Evolutionary conservation across 2,797 vertebrate species (phyloP).

Genomic region (Parauchenoglanis ngamensis): DNA sequence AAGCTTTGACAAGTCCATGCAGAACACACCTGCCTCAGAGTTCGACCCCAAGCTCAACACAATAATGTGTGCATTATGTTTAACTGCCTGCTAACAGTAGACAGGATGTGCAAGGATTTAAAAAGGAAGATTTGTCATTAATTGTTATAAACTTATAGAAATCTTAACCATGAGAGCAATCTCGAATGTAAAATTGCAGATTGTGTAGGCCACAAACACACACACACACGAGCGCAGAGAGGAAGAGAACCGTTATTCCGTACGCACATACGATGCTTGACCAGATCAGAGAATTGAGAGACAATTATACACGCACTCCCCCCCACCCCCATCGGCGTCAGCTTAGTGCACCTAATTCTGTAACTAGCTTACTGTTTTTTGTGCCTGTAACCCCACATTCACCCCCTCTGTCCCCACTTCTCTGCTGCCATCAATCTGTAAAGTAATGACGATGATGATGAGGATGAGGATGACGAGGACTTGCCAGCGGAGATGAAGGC

Average conservation of each 20-base stretch:
- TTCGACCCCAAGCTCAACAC: background rate
- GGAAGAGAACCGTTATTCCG: no score
- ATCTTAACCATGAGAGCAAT: background rate
- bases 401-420: conserved; percentile 20
- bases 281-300: background rate
- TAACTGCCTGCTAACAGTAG: background rate
- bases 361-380: conserved; percentile 26
- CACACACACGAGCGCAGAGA: background rate
- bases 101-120: background rate
- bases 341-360: conserved; percentile 6
- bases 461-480: conserved; percentile 79
- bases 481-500: conserved; percentile 97
- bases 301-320: background rate
- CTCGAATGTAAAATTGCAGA: background rate
- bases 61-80: background rate
- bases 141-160: background rate
- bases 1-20: background rate
- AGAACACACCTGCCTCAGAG: background rate
- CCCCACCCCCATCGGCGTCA: background rate
- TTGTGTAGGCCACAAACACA: background rate
- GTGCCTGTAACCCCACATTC: conserved; percentile 40
- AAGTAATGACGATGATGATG: conserved; percentile 42
- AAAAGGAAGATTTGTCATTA: background rate
- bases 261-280: background rate
- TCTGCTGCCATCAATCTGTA: conserved; percentile 31